Percentiles rank a stretch among this genome's conserved stretches.
These are phyloP conservation scores for Styela plicata DNA, from an alignment of 23 tunicate species.

Conservation along the genomic window DNA sequence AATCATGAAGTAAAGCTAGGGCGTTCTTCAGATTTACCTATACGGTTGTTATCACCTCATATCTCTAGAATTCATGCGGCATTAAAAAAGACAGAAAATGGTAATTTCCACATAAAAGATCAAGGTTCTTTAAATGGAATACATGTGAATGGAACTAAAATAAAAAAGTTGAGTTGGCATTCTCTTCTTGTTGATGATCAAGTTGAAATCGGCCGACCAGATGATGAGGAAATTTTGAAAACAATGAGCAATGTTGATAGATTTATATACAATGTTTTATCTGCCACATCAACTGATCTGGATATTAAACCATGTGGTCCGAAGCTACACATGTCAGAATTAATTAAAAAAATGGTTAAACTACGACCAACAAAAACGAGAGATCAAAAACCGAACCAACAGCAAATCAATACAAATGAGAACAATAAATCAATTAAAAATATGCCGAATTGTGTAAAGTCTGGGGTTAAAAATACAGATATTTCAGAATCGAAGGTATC, in stretches of 20 bases:
- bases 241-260: constrained; percentile 10
- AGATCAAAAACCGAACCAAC: too few relatives aligned
- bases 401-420: not conserved
- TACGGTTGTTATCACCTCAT: constrained; percentile 17
- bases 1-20: not conserved
- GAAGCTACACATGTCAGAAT: not conserved
- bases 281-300: not conserved
- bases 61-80: constrained; percentile 12
- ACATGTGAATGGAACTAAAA: constrained; percentile 35
- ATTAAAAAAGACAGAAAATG: not conserved
- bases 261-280: constrained; percentile 32
- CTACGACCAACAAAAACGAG: not conserved
- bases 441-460: too few relatives aligned
- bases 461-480: not conserved
- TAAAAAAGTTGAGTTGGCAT: constrained; percentile 4
- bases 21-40: not conserved
- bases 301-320: constrained; percentile 8
- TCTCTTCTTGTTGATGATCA: constrained; percentile 15
- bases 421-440: too few relatives aligned
- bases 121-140: constrained; percentile 26
- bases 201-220: constrained; percentile 34
- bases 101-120: constrained; percentile 7
- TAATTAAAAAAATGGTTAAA: too few relatives aligned
- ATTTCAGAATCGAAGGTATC: not conserved
- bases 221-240: constrained; percentile 2